Conservation (phyloP, 2,113 vertebrate genomes). For the Centropus unirufus region DNA sequence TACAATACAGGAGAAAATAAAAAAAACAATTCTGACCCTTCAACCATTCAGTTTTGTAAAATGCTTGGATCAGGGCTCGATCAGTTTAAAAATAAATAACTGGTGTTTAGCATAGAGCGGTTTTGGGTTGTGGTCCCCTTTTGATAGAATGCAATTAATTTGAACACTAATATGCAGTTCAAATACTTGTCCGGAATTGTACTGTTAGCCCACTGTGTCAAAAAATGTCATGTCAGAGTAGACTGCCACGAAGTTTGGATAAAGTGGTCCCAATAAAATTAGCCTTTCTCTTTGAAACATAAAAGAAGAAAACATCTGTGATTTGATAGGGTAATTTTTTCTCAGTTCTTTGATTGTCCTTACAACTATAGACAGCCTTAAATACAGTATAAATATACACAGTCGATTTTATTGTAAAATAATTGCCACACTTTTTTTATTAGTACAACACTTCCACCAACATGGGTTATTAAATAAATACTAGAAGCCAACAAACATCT, state of each 20-base stretch:
- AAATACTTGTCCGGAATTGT: background rate
- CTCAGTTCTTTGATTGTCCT: background rate
- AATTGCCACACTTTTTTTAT: background rate
- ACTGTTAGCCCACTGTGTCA: no score
- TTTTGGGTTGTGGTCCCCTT: background rate
- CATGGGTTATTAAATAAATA: background rate
- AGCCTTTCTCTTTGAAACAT: background rate
- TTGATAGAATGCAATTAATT: background rate
- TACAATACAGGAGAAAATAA: background rate
- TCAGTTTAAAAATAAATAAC: background rate
- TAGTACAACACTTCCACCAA: background rate
- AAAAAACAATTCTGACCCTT: background rate
- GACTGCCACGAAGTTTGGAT: background rate
- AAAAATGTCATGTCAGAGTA: background rate
- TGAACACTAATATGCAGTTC: background rate
- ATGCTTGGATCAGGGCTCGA: background rate
- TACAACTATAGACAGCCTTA: background rate
- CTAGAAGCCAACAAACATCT: background rate
- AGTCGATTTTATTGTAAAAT: constrained; percentile 39
- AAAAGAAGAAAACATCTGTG: background rate
- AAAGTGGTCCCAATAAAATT: background rate
- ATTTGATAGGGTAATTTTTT: background rate
- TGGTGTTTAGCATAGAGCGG: background rate
- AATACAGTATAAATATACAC: constrained; percentile 24
- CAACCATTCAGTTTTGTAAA: background rate